Evolutionary conservation across 2,888 invertebrate species (phyloP).

Genomic region (Cecidostiba fungosa): DNA sequence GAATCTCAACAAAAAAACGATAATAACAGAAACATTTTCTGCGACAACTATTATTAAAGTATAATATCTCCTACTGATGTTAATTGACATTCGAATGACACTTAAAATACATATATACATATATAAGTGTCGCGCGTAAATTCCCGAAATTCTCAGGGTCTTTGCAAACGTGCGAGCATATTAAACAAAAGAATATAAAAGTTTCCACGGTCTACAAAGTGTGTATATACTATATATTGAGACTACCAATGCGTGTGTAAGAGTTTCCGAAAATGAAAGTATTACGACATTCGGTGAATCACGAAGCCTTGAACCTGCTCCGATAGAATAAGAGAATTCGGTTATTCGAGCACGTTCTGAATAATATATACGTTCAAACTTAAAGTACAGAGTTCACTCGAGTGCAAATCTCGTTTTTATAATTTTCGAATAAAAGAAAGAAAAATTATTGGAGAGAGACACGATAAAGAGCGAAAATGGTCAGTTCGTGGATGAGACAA

Average conservation of each 20-base stretch:
- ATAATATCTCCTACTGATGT: no score
- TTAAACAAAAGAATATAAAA: neutral
- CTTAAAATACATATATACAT: no score
- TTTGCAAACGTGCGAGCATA: neutral
- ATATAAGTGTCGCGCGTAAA: no score
- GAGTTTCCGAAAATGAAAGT: neutral
- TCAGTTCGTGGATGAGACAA: neutral
- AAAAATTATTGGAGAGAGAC: neutral
- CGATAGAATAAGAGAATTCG: neutral
- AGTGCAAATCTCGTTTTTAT: neutral
- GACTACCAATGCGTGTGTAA: neutral
- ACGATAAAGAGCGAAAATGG: neutral
- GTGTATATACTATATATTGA: neutral
- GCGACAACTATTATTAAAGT: no score
- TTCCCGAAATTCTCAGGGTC: neutral
- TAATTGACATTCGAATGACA: no score
- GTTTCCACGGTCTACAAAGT: neutral
- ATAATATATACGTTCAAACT: neutral
- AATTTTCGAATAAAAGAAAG: neutral
- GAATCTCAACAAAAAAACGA: no score
- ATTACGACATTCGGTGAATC: slow-evolving; percentile 2
- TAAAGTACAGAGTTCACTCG: neutral
- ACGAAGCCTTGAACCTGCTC: slow-evolving; percentile 24
- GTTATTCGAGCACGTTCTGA: neutral
- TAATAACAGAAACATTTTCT: no score